Evolutionary conservation across 2,888 invertebrate species (phyloP), one percentile per base, ranked within the genome.

Genomic region (Scaptomyza caliginosa): DNA sequence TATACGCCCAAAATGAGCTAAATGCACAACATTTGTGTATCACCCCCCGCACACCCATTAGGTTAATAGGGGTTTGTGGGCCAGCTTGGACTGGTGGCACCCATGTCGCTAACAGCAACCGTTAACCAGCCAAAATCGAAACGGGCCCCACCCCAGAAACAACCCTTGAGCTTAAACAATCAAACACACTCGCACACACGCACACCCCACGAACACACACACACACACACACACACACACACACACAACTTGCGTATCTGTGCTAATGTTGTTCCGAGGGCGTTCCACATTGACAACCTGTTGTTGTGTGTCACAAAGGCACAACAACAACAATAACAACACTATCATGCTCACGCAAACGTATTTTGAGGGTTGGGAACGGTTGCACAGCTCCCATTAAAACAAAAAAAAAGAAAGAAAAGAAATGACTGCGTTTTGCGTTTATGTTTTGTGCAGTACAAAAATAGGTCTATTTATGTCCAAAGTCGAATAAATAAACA

Each of bases 231-330:
- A 19, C 8, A 24, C 19, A 28, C 3, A 49, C 51, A 49, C 42
- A 70, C 49, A 63, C 57, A 49, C 28, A 66, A 67, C n/a, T 58
- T 69, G 62, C 82, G 79, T 78, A 75, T 78, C 66, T 78, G 70
- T 67, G 56, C 54, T 32, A 3, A 42, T 63, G 67, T 55, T 43
- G 19, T 36, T 34, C 42, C 42, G 54, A 59, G 70, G 66, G 73
- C 58, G 77, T 71, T 73, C 16, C 57, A 63, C 67, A 77, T 57
- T 83, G 80, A 59, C 81, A 82, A 82, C 81, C 81, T 82, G 86
- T 82, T 81, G 79, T 78, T 76, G 28, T 62, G 49, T 52, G 63
- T 10, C 45, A 51, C 52, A 52, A 38, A 62, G 24, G 36, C 16
- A 23, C 23, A 59, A 38, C 50, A 58, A 51, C 45, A 63, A 50